Evolutionary conservation across 2,888 invertebrate genomes (phyloP).

Genomic region (Oxycera nigricornis): DNA sequence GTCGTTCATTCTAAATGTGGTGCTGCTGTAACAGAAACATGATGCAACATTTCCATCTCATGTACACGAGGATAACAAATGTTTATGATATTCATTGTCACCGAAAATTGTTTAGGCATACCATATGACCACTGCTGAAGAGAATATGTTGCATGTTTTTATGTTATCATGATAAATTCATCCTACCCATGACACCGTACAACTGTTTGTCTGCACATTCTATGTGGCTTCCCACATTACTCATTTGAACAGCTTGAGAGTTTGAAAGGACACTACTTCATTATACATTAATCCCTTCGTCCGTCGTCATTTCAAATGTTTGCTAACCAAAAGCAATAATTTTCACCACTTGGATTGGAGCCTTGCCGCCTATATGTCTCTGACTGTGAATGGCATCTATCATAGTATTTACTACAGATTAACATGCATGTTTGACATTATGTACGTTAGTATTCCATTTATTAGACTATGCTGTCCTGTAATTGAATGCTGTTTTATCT

Average conservation of each 20-base stretch:
- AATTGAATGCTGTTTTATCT: no score
- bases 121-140: no score
- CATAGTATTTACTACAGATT: not conserved
- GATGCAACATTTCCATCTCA: constrained; percentile 4
- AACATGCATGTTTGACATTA: not conserved
- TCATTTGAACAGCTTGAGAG: constrained; percentile 33
- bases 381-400: not conserved
- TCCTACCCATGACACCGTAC: constrained; percentile 17
- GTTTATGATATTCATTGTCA: not conserved
- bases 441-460: not conserved
- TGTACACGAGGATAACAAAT: not conserved
- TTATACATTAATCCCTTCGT: constrained; percentile 32
- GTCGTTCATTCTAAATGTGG: no score
- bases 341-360: constrained; percentile 31
- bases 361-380: no score
- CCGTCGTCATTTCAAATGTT: constrained; percentile 6
- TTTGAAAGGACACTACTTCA: constrained; percentile 1
- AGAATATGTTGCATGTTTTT: constrained; percentile 21
- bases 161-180: constrained; percentile 33
- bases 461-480: not conserved
- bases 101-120: not conserved
- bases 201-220: constrained; percentile 33
- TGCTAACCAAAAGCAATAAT: constrained; percentile 34
- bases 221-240: constrained; percentile 36
- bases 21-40: no score